Percentiles rank a stretch among this genome's conserved stretches.
Conservation (phyloP, 2,888 invertebrate genomes). For the Erynnis tages region DNA sequence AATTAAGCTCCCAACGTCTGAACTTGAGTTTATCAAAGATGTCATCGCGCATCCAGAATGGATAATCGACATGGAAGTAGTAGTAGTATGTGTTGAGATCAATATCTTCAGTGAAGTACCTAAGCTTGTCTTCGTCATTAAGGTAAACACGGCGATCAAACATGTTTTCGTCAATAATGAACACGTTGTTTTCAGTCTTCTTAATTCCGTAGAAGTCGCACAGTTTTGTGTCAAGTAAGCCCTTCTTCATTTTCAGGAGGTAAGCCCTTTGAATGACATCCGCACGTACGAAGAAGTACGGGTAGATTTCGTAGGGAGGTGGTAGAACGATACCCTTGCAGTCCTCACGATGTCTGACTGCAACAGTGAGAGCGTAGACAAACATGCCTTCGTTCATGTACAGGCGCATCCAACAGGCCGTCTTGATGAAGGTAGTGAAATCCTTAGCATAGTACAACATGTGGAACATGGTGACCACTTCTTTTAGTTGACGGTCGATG, state of each 20-base stretch:
- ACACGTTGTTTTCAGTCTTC: constrained; percentile 72
- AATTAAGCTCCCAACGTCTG: constrained; percentile 75
- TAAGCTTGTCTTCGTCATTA: constrained; percentile 79
- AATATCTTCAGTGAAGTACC: constrained; percentile 85
- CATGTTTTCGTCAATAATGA: constrained; percentile 85
- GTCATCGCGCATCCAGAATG: constrained; percentile 83
- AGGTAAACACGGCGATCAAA: constrained; percentile 78
- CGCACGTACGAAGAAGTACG: constrained; percentile 84
- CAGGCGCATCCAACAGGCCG: constrained; percentile 76
- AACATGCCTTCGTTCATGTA: constrained; percentile 81
- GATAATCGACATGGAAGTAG: constrained; percentile 82
- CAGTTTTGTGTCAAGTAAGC: constrained; percentile 70
- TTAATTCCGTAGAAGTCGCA: constrained; percentile 77
- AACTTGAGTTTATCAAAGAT: constrained; percentile 49
- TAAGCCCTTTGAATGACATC: constrained; percentile 83
- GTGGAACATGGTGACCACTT: constrained; percentile 76
- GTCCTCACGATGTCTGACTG: constrained; percentile 72
- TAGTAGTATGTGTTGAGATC: constrained; percentile 84
- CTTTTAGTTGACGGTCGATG: constrained; percentile 71
- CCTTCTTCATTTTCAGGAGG: constrained; percentile 74
- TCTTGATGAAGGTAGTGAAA: constrained; percentile 71
- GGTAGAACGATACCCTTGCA: constrained; percentile 76
- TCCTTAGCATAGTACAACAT: constrained; percentile 77
- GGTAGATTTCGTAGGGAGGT: constrained; percentile 82
- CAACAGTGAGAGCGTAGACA: constrained; percentile 76